Base-by-base conservation (phyloP, 2,797 vertebrate species). In the Smutsia temminckii region DNA sequence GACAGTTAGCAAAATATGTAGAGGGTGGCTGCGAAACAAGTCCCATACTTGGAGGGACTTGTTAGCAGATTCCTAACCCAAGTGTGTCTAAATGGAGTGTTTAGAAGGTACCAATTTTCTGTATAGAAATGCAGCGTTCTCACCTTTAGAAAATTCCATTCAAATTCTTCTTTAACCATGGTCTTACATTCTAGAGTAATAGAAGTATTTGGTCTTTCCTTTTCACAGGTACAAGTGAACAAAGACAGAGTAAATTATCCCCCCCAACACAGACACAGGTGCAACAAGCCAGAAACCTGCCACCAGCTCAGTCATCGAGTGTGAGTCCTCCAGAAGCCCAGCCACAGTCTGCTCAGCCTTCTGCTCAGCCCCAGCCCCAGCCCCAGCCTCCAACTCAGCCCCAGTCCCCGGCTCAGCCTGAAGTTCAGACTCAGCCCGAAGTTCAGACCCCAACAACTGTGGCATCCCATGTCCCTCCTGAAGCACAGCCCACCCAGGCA, bases 211-310 rank as follows among this genome's bases (percentile, higher is more conserved):
- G 74, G 2, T 80, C 95, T 97, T 97, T 98, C 63, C 86, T 95
- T 68, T 96, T 96, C 53, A 27, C 97, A 98, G 98, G 98, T 88
- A 92, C 98, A 40, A 92, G 97, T 92, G 98, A 98, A 79, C 98
- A 98, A 91, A 98, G 97, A 94, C 98, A 98, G 84, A 98, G 97
- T 98, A 40, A 99, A 99, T 91, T 98, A 97, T 96, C 98, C 98
- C 95, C 98, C 78, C 98, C 98, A 81, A 97, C 98, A 10, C 99
- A 99, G 98, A 97, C 98, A 10, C 99, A 99, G 98, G 98, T 98
- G 2, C 99, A 98, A 20, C 99, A 98, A 91, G 98, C 98, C 96
- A 98, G 98, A 0, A 95, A 99, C 21, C 91, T 98, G 59, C 98
- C 98, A 66, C 93, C 99, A 98, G 90, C 98, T 98, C 97, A 95